These are phyloP conservation scores for Drosophila bunnanda DNA, from an alignment of 2,888 invertebrate genomes.

Conservation along the genomic window DNA sequence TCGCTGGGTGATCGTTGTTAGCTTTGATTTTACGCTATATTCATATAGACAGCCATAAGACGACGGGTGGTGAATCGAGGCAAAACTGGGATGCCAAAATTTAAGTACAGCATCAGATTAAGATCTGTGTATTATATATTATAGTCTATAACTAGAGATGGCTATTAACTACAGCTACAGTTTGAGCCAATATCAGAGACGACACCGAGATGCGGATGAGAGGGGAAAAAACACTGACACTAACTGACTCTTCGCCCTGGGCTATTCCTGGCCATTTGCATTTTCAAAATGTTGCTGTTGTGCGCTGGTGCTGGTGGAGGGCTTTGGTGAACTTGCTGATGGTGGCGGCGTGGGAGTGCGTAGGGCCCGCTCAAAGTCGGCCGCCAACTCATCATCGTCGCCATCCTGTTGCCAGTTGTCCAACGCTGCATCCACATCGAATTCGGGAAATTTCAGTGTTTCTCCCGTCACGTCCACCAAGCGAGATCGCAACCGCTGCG, in stretches of 20 bases:
- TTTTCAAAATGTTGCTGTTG: constrained; percentile 40
- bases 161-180: constrained; percentile 46
- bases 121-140: constrained; percentile 48
- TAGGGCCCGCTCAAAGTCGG: constrained; percentile 87
- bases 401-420: constrained; percentile 81
- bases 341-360: constrained; percentile 83
- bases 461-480: constrained; percentile 87
- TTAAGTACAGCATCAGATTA: constrained; percentile 67
- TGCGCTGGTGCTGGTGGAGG: constrained; percentile 51
- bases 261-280: constrained; percentile 54
- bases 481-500: constrained; percentile 86
- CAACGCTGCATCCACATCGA: constrained; percentile 76
- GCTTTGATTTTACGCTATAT: constrained; percentile 63
- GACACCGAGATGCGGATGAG: constrained; percentile 58
- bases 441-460: constrained; percentile 85
- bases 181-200: constrained; percentile 70
- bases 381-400: constrained; percentile 72
- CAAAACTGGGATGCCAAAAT: constrained; percentile 59
- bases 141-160: constrained; percentile 32
- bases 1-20: constrained; percentile 63
- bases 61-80: constrained; percentile 44
- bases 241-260: constrained; percentile 47
- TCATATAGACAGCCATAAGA: constrained; percentile 60
- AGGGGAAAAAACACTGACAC: constrained; percentile 35
- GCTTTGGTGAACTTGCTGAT: constrained; percentile 17